A percentile compares a stretch with the other conserved stretches of the same genome.
Evolutionary conservation across 2,113 vertebrate species (phyloP).

Genomic region (Onychostoma macrolepis): DNA sequence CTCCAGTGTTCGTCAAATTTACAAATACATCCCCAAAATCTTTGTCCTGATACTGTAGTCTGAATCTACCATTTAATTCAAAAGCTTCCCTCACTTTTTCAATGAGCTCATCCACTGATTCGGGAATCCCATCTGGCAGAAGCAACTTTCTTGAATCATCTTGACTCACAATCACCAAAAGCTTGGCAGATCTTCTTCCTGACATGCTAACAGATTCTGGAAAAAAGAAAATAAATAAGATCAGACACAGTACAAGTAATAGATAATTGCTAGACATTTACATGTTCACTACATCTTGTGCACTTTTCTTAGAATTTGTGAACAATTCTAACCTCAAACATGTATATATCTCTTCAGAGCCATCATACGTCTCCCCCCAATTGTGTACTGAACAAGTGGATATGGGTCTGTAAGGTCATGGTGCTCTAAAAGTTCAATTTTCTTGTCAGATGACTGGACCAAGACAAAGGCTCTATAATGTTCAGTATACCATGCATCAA

Average conservation of each 20-base stretch:
- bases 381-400: slow-evolving; percentile 53
- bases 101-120: slow-evolving; percentile 27
- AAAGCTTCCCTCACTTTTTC: slow-evolving; percentile 28
- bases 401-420: slow-evolving; percentile 46
- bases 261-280: neutral
- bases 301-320: slow-evolving; percentile 2
- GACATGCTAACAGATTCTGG: slow-evolving; percentile 15
- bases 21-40: slow-evolving; percentile 17
- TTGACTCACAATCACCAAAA: slow-evolving; percentile 19
- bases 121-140: neutral
- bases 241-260: neutral
- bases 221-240: slow-evolving; percentile 16
- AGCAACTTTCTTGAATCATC: slow-evolving; percentile 22
- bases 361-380: slow-evolving; percentile 43
- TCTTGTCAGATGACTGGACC: slow-evolving; percentile 37
- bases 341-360: slow-evolving; percentile 40
- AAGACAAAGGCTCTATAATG: slow-evolving; percentile 55
- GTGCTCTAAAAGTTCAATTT: slow-evolving; percentile 47
- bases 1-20: slow-evolving; percentile 5
- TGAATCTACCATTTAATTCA: neutral
- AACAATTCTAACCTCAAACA: slow-evolving; percentile 4
- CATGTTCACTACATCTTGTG: neutral
- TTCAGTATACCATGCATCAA: slow-evolving; percentile 52
- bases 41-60: slow-evolving; percentile 20
- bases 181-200: slow-evolving; percentile 17